Conservation (phyloP, 2,797 vertebrate genomes). For the Sebastes alutus region DNA sequence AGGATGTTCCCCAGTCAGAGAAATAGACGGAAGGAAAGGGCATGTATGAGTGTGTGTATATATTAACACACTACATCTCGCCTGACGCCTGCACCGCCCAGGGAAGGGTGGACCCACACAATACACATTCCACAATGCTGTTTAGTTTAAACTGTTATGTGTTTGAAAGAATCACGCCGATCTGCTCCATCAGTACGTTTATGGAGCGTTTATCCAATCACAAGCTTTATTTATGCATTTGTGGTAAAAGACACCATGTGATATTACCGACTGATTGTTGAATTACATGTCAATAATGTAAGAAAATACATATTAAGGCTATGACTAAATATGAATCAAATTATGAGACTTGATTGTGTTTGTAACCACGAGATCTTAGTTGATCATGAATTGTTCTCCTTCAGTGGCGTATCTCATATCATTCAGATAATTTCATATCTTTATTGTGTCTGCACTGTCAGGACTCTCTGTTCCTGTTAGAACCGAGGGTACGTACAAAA, state of each 20-base stretch:
- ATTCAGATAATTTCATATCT: not conserved
- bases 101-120: constrained; percentile 54
- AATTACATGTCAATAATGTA: not conserved
- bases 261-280: not conserved
- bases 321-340: not conserved
- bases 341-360: not conserved
- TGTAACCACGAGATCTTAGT: not conserved
- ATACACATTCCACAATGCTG: constrained; percentile 38
- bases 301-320: not conserved
- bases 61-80: constrained; percentile 11
- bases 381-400: not conserved
- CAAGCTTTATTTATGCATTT: not conserved
- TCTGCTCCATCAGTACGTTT: not conserved
- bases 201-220: not conserved
- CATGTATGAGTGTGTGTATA: constrained; percentile 23
- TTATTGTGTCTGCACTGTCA: not conserved
- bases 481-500: not conserved
- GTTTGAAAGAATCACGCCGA: not conserved
- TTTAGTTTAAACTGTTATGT: constrained; percentile 10
- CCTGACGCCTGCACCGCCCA: constrained; percentile 27
- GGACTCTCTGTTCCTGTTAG: constrained; percentile 10
- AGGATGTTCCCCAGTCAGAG: constrained; percentile 60
- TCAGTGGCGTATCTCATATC: not conserved
- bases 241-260: not conserved
- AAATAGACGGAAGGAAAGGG: constrained; percentile 63